Percentiles rank a stretch among this genome's conserved stretches.
phyloP scores from a whole-genome alignment of 2,113 vertebrate genomes.

The Peromyscus californicus region DNA sequence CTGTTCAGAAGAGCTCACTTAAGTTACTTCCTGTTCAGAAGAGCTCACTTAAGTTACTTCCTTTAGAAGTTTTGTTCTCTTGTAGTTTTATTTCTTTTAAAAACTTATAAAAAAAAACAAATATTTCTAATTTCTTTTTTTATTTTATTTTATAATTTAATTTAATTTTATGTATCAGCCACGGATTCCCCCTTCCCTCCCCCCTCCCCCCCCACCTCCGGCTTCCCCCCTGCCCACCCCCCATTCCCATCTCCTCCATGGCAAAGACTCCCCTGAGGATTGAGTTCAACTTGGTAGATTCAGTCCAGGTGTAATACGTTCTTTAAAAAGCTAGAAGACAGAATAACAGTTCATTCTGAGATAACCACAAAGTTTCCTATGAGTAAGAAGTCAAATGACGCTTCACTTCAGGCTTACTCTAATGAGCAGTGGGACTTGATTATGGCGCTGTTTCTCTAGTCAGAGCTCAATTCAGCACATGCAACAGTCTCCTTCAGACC shows the following conservation, averaged over 20 bases:
- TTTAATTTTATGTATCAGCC: no score
- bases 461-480: not conserved
- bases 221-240: no score
- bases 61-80: not conserved
- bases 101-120: not conserved
- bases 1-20: not conserved
- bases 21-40: not conserved
- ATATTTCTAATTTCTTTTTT: not conserved
- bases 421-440: not conserved
- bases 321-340: not conserved
- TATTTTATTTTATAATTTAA: no score
- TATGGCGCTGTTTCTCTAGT: not conserved
- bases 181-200: no score
- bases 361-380: not conserved
- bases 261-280: no score
- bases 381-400: not conserved
- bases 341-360: not conserved
- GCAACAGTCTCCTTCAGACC: not conserved
- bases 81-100: conserved; percentile 47
- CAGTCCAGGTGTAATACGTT: not conserved
- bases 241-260: no score
- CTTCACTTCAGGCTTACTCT: not conserved
- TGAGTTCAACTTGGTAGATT: no score
- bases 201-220: no score
- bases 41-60: not conserved